Evolutionary conservation across 1,140 invertebrate genomes (phyloP), one percentile per base, ranked within the genome.

Genomic region (Drosophila pruinosa): DNA sequence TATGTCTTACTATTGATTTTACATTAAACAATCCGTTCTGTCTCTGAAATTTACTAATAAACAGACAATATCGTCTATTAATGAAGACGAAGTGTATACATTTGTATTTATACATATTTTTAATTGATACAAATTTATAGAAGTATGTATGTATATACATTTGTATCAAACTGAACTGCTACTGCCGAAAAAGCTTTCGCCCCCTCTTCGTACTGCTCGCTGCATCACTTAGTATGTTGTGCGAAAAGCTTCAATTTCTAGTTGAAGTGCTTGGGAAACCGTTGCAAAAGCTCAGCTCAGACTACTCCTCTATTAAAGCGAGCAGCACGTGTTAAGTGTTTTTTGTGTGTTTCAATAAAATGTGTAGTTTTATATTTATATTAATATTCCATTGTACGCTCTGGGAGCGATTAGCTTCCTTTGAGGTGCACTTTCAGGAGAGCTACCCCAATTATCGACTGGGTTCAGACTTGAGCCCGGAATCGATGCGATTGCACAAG

Each of bases 371-470:
- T 26, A n/a, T 80, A 56, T 77, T 77, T 58, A 14, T 80, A 41
- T 41, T 68, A n/a, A 59, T 72, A 1, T 71, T 85, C 22, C 10
- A 36, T 12, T 57, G 15, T 24, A n/a, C 21, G 0, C 3, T 57
- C 0, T 15, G 24, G 10, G 26, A 21, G 3, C 5, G 47, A 8
- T 22, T 26, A n/a, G 6, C 58, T 7, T 28, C 65, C 6, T 69
- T 86, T 2, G 58, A 80, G 34, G 81, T 81, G 21, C 58, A 36
- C 39, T 86, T 86, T 43, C 28, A 67, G 50, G 70, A 74, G 4
- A 67, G 64, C 21, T 86, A 77, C 64, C 81, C 81, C 48, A 68
- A 39, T 4, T 48, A 85, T 12, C 24, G 50, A 2, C 24, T 85
- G 7, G 28, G 4, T 24, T 68, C 73, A 4, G 77, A 86, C 47